These are phyloP conservation scores for Itoplectis maculator DNA, from an alignment of 2,888 invertebrate species.

Conservation along the genomic window DNA sequence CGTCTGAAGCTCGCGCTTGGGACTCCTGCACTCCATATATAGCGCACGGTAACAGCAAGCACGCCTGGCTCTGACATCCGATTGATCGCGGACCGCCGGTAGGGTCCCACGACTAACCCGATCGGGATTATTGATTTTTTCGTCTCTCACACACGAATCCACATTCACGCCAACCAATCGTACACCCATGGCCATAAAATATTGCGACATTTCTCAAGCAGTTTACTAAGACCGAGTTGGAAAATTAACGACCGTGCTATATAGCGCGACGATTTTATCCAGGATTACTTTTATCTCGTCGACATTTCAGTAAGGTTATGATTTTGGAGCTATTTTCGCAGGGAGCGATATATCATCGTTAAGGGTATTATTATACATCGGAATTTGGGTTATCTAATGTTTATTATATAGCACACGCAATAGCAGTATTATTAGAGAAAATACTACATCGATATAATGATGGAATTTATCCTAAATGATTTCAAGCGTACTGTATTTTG, in stretches of 20 bases:
- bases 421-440: too few species aligned
- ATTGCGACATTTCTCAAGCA: conserved; percentile 52
- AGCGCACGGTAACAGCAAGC: conserved; percentile 49
- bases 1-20: conserved; percentile 44
- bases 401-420: too few species aligned
- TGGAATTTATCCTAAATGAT: too few species aligned
- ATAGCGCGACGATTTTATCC: conserved; percentile 25
- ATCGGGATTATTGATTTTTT: conserved; percentile 66
- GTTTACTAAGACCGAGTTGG: conserved; percentile 42
- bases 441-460: too few species aligned
- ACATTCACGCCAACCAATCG: conserved; percentile 19
- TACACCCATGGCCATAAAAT: conserved; percentile 43
- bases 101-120: conserved; percentile 61
- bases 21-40: conserved; percentile 42
- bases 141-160: conserved; percentile 11
- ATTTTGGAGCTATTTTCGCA: too few species aligned
- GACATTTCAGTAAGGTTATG: neutral
- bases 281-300: conserved; percentile 25
- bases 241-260: conserved; percentile 39
- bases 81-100: conserved; percentile 63
- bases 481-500: too few species aligned
- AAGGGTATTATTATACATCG: too few species aligned
- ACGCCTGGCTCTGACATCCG: conserved; percentile 67
- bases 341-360: too few species aligned
- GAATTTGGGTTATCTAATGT: too few species aligned